Conservation (phyloP, 2,888 invertebrate genomes). For the Bimastos eiseni region DNA sequence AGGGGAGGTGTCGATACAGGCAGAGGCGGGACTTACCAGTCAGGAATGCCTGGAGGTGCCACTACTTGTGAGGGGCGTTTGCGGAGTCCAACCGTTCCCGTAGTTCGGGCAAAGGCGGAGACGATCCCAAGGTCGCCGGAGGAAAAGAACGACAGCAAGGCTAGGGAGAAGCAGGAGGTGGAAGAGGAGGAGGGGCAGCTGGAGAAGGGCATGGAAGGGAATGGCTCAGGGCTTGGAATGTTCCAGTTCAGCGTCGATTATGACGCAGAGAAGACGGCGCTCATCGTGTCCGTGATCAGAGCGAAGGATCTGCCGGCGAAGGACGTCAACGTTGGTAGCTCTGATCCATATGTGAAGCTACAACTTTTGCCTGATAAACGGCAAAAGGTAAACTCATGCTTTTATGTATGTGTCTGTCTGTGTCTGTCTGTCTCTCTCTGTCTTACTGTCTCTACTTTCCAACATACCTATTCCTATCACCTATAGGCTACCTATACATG, state of each 20-base stretch:
- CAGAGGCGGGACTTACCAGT: neutral
- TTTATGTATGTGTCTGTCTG: neutral
- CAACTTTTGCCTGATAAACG: slow-evolving; percentile 95
- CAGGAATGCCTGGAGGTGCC: neutral
- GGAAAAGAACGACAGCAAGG: slow-evolving; percentile 35
- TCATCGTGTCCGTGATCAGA: slow-evolving; percentile 87
- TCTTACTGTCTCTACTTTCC: neutral
- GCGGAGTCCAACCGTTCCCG: neutral
- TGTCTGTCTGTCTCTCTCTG: neutral
- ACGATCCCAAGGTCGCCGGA: slow-evolving; percentile 31
- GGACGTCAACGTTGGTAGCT: slow-evolving; percentile 78
- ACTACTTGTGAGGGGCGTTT: neutral
- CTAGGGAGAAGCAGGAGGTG: slow-evolving; percentile 31
- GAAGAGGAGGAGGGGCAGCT: slow-evolving; percentile 26
- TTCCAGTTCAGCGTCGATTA: slow-evolving; percentile 88
- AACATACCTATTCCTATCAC: too few relatives aligned
- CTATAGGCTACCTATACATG: neutral
- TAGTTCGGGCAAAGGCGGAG: slow-evolving; percentile 24
- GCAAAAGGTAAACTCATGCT: slow-evolving; percentile 71
- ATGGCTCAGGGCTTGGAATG: slow-evolving; percentile 72
- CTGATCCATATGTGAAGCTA: slow-evolving; percentile 96
- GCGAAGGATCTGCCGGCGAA: slow-evolving; percentile 84
- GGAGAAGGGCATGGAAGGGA: slow-evolving; percentile 63
- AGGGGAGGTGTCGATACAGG: neutral
- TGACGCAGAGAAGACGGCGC: slow-evolving; percentile 83